Conservation (phyloP, 2,797 vertebrate species). For the Masticophis lateralis region DNA sequence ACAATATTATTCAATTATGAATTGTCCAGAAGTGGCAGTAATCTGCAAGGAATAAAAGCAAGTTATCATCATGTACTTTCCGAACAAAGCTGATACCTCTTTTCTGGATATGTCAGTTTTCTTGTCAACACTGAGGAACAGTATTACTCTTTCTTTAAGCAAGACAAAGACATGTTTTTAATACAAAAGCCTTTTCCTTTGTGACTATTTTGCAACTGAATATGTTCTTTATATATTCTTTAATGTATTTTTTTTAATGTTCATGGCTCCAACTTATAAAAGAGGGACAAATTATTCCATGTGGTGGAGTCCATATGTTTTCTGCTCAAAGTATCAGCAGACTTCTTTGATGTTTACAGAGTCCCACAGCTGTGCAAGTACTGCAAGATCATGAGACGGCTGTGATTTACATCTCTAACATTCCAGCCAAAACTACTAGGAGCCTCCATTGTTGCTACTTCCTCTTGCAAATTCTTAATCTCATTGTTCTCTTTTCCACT, state of each 20-base stretch:
- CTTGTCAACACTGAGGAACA: not conserved
- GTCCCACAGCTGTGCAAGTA: not conserved
- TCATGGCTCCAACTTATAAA: not conserved
- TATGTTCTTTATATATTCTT: not conserved
- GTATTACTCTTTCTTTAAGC: not conserved
- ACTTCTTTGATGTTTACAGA: slow-evolving; percentile 16
- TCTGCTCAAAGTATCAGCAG: not conserved
- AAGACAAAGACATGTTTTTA: not conserved
- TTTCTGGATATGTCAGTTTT: not conserved
- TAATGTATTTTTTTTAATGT: fast-evolving
- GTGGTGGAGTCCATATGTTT: not conserved
- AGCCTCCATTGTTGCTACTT: slow-evolving; percentile 10
- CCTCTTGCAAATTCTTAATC: slow-evolving; percentile 27
- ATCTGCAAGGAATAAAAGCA: not conserved
- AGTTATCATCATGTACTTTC: not conserved
- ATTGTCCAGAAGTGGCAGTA: not conserved
- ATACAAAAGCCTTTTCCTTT: not conserved
- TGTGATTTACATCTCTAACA: slow-evolving; percentile 8
- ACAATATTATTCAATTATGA: not conserved
- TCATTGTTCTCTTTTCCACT: slow-evolving; percentile 13
- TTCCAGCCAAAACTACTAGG: slow-evolving; percentile 12
- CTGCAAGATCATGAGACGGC: not conserved
- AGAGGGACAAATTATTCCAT: not conserved
- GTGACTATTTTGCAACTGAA: not conserved
- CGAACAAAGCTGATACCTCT: not conserved